Base-by-base conservation (phyloP, 2,888 invertebrate species). In the Tyria jacobaeae region DNA sequence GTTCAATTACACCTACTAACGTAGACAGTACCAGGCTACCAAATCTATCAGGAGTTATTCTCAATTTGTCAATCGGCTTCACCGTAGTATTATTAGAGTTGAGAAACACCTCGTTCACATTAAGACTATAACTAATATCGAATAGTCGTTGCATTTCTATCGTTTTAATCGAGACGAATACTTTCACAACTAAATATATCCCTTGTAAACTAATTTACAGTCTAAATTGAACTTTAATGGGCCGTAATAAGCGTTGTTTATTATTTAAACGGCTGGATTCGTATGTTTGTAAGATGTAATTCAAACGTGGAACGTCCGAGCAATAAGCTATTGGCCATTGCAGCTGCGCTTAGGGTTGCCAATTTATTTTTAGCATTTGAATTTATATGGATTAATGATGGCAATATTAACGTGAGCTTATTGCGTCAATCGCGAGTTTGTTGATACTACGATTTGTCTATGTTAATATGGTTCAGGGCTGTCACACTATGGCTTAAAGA, bases 271-370 rank as follows among this genome's bases (percentile, higher is more conserved):
- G n/a, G 60, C 60, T 57, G 73, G 57, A 70, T 71, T 64, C 73
- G 72, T 78, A 76, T 75, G 66, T 79, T 84, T 81, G 85, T 74
- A 66, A 79, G 76, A 79, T 79, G 84, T 85, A 86, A 84, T 87
- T 87, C 82, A 84, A 87, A 85, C 87, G 81, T 75, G 70, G 77
- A 83, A 83, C 81, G 87, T 87, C 86, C 88, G 82, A 88, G 89
- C 86, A 86, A 89, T 90, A 90, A 89, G 90, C 87, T 91, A 91
- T 89, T 87, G 87, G 87, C 72, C 75, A 80, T 70, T 87, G 89
- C 92, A 92, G 92, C 92, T 92, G 92, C 87, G 85, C 68, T 76
- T 84, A 92, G 91, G 92, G 92, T 81, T 92, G 91, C 86, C 90
- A 90, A 87, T 76, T 84, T 92, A 91, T 91, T 87, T 91, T 87